Percentiles rank a stretch among this genome's conserved stretches.
phyloP scores from a whole-genome alignment of 1,140 invertebrate species.

The Asbolus verrucosus region DNA sequence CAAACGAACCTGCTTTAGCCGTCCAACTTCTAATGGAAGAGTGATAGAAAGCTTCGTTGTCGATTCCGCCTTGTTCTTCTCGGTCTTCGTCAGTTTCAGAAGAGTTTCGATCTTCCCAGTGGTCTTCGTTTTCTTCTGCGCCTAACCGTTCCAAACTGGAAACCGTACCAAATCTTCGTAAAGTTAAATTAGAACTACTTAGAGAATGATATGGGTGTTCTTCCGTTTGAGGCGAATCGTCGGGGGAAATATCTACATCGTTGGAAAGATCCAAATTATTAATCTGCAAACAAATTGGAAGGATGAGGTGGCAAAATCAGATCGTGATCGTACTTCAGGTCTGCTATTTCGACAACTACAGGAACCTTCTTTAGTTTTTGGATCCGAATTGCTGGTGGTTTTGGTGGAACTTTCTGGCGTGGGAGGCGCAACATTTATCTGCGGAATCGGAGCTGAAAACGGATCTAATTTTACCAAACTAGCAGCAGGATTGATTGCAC shows the following conservation, averaged over 20 bases:
- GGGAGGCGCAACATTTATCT: slow-evolving; percentile 80
- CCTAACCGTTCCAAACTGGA: slow-evolving; percentile 79
- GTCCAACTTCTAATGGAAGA: slow-evolving; percentile 75
- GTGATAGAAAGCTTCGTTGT: slow-evolving; percentile 65
- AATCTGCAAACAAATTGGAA: not conserved
- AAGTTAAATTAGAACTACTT: slow-evolving; percentile 65
- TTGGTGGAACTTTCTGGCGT: slow-evolving; percentile 71
- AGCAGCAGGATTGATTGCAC: slow-evolving; percentile 73
- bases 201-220: slow-evolving; percentile 70
- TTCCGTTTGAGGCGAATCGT: slow-evolving; percentile 70
- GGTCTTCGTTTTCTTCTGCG: slow-evolving; percentile 71
- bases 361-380: slow-evolving; percentile 7
- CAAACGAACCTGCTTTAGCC: slow-evolving; percentile 79
- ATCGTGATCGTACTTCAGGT: slow-evolving; percentile 17
- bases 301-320: not conserved
- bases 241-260: slow-evolving; percentile 66
- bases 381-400: slow-evolving; percentile 45
- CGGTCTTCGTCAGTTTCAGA: slow-evolving; percentile 68
- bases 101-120: slow-evolving; percentile 61
- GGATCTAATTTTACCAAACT: slow-evolving; percentile 74
- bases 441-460: slow-evolving; percentile 69
- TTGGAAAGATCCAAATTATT: slow-evolving; percentile 37
- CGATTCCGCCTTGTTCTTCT: slow-evolving; percentile 62
- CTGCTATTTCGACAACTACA: slow-evolving; percentile 27
- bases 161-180: slow-evolving; percentile 78